phyloP scores from a whole-genome alignment of 2,113 vertebrate species.

The Pangasianodon hypophthalmus region DNA sequence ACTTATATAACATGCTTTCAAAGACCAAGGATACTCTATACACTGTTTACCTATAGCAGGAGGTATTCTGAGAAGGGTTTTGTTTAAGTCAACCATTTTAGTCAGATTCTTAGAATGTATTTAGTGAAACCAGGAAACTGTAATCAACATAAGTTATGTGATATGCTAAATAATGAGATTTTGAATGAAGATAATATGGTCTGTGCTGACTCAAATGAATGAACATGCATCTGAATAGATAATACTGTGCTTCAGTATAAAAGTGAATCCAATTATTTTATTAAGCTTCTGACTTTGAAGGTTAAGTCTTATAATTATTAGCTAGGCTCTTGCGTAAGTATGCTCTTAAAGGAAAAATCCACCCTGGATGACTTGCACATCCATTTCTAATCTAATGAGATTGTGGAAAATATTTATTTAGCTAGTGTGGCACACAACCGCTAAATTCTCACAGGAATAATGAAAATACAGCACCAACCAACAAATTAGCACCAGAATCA shows the following conservation, averaged over 20 bases:
- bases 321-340: background rate
- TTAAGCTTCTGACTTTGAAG: background rate
- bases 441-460: background rate
- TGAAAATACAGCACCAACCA: background rate
- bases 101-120: background rate
- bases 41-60: background rate
- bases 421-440: background rate
- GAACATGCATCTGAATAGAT: background rate
- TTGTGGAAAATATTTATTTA: background rate
- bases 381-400: background rate
- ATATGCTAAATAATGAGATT: background rate
- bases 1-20: slow-evolving; percentile 12
- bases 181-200: background rate
- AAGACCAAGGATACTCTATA: slow-evolving; percentile 12
- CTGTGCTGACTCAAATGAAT: background rate
- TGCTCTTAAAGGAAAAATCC: background rate
- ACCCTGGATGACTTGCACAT: background rate
- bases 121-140: background rate
- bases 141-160: background rate
- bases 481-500: background rate
- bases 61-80: background rate
- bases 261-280: background rate
- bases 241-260: background rate
- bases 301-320: background rate
- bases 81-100: background rate